A percentile compares a stretch with the other conserved stretches of the same genome.
Evolutionary conservation across 2,113 vertebrate species (phyloP).

Genomic region (Anas platyrhynchos): DNA sequence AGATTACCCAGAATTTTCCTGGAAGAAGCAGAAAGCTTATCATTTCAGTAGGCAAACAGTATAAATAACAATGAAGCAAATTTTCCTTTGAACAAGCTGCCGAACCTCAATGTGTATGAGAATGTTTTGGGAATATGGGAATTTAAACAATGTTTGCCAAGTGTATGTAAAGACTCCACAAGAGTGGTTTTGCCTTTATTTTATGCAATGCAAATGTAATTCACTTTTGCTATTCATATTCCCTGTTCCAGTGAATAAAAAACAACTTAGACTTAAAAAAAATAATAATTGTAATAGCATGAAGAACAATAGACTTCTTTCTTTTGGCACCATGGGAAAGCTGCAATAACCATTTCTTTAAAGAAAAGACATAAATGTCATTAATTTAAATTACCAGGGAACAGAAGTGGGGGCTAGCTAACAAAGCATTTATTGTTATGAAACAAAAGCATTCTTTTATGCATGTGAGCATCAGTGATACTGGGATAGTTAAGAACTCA

Average conservation of each 20-base stretch:
- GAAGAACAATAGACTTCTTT: background rate
- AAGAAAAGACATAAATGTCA: background rate
- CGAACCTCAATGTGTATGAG: background rate
- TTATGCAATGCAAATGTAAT: slow-evolving; percentile 18
- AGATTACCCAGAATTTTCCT: background rate
- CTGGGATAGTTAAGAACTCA: background rate
- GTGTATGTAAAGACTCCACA: background rate
- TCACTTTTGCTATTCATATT: background rate
- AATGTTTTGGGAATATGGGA: background rate
- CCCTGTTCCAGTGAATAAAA: background rate
- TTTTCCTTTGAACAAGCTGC: background rate
- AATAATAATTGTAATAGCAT: background rate
- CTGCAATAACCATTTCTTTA: background rate
- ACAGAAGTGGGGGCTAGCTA: background rate
- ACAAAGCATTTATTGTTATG: background rate
- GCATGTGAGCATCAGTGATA: background rate
- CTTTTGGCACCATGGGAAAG: background rate
- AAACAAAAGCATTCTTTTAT: background rate
- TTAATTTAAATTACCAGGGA: background rate
- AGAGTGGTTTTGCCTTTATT: background rate
- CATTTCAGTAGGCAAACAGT: background rate
- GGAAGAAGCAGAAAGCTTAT: background rate
- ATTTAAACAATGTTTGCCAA: background rate
- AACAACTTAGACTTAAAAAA: background rate
- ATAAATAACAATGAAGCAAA: background rate